Conservation (phyloP, 2,113 vertebrate species). For the Calidris pugnax region DNA sequence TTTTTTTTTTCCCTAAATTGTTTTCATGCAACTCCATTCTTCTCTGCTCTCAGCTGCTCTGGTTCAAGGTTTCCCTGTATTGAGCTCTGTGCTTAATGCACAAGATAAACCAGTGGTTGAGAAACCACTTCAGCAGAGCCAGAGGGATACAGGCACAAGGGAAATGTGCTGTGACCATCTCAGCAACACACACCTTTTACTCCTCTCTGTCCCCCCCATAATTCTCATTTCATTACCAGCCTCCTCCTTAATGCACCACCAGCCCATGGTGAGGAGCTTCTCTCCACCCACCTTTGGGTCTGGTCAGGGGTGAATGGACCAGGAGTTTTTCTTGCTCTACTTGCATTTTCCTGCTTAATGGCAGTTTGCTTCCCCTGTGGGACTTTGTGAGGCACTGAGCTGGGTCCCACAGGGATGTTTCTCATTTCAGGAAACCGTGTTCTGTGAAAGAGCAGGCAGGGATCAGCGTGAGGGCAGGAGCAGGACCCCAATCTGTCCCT, state of each 20-base stretch:
- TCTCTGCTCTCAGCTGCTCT: not conserved
- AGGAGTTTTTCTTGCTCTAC: not conserved
- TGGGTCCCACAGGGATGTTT: not conserved
- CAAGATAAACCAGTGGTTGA: not conserved
- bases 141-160: fast-evolving
- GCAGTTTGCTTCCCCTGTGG: fast-evolving
- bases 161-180: not conserved
- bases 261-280: fast-evolving
- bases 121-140: not conserved
- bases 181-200: fast-evolving
- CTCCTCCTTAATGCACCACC: not conserved
- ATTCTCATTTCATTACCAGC: not conserved
- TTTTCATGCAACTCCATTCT: not conserved
- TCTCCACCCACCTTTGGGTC: not conserved
- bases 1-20: too few relatives aligned
- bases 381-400: not conserved
- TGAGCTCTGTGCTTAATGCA: not conserved
- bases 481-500: not conserved
- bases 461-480: not conserved
- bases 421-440: not conserved
- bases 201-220: not conserved
- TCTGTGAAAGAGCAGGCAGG: not conserved
- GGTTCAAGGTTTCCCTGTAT: not conserved
- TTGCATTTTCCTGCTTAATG: fast-evolving
- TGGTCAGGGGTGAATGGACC: fast-evolving